Evolutionary conservation across 23 tunicate genomes (phyloP), one percentile per base, ranked within the genome.

Genomic region (Styela clava): DNA sequence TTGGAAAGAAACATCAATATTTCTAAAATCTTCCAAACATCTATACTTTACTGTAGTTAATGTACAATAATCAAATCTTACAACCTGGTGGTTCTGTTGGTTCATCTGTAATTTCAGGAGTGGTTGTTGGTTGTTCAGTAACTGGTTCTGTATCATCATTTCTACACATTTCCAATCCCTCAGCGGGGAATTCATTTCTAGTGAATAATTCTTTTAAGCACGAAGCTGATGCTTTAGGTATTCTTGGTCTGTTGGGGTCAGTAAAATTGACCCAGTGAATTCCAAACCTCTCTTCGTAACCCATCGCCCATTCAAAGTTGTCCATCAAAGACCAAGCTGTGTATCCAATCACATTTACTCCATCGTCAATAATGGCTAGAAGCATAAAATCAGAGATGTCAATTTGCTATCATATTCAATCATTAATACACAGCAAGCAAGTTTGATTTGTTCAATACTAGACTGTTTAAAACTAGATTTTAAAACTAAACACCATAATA

Each of bases 251-350:
- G 20, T 71, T 67, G 24, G 98, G 98, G 87, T 94, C 98, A 64
- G 68, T 84, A 69, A 94, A 94, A 74, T 94, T 52, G 71, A 94
- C 89, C 89, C 89, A 94, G 52, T 82, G 88, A 33, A 94, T 56
- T 56, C 98, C 98, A 71, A 94, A 94, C 31, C 99, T 71, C 69
- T 88, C 99, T 31, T 76, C 69, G 79, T 94, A 94, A 18, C 99
- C 99, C 64, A 79, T 84, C 1, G 91, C 90, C 99, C 99, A 95
- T 74, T 95, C 99, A 80, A 95, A 95, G 79, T 95, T 95, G 71
- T 95, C 99, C 99, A 95, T 95, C 19, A 95, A 64, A 24, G 99
- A 95, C 99, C 99, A 95, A 19, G 99, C 99, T 5, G 96, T 95
- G 92, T 89, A 95, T 16, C 96, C 99, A 64, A 79, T 86, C 26